Evolutionary conservation across 2,888 invertebrate species (phyloP), one percentile per base, ranked within the genome.

Genomic region (Microctonus hyperodae): DNA sequence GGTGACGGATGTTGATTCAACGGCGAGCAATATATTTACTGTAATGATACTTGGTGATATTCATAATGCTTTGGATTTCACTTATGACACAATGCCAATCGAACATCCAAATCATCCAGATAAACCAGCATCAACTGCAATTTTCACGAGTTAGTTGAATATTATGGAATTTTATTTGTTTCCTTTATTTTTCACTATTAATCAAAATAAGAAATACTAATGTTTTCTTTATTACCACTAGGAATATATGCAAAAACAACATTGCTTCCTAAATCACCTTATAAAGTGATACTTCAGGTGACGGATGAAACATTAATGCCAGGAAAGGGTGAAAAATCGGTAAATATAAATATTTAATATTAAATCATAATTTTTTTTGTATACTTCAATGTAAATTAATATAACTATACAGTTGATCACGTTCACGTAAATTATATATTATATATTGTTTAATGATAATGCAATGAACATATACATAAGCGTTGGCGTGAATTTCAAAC

Each of bases 221-320:
- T 69, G n/a, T 31, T 50, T 37, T 28, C 16, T 13, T n/a, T 63
- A 16, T 33, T 35, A 37, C 20, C 0, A n/a, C 16, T 70, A 83
- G 83, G 75, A 65, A 76, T 83, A 35, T 76, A 70, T 62, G 75
- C 81, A 2, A 79, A 72, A 63, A 82, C 78, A 11, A 83, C 82
- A 2, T 70, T 81, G 1, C 71, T 84, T 13, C 82, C 83, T n/a
- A 78, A 79, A 63, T 82, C 83, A 10, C 86, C 86, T 1, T 88
- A 88, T 76, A 85, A 84, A 63, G 85, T 88, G 40, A 77, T 83
- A 0, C 78, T 89, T 50, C 86, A 86, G 75, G 86, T 88, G 5
- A 86, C 82, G 23, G 89, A 89, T 74, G 84, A 85, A 69, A 84
- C 87, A 13, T 79, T 88, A 20, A 76, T 84, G 6, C 77, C 81